A percentile compares a stretch with the other conserved stretches of the same genome.
Evolutionary conservation across 2,113 vertebrate species (phyloP).

Genomic region (Sclerurus mexicanus): DNA sequence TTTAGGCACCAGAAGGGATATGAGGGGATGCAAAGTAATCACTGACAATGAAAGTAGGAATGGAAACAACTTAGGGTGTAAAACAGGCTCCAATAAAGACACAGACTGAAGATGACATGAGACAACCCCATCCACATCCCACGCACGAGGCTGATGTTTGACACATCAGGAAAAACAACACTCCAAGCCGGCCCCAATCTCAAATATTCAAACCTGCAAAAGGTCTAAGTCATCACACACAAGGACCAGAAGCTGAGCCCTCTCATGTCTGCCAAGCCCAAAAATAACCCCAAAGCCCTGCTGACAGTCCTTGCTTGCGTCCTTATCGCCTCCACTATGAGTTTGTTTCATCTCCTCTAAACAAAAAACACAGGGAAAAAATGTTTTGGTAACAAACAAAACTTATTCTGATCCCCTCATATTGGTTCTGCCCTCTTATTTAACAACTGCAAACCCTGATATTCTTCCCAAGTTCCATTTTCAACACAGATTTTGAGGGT

Average conservation of each 20-base stretch:
- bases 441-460: background rate
- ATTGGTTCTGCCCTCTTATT: background rate
- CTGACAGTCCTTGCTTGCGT: background rate
- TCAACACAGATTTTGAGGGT: background rate
- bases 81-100: background rate
- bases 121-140: rapidly evolving
- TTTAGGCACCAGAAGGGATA: background rate
- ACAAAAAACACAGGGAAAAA: background rate
- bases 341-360: background rate
- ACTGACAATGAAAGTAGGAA: background rate
- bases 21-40: background rate
- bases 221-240: background rate
- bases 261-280: background rate
- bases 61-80: background rate
- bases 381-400: background rate
- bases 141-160: background rate
- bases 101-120: too few relatives aligned
- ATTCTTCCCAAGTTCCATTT: background rate
- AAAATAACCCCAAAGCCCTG: background rate
- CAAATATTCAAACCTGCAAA: background rate
- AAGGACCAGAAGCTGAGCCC: background rate
- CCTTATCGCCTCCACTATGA: background rate
- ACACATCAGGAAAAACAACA: background rate
- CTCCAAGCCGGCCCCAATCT: too few relatives aligned
- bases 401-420: background rate